Percentiles rank a stretch among this genome's conserved stretches.
phyloP scores from a whole-genome alignment of 2,113 vertebrate genomes.

The Megalops atlanticus region DNA sequence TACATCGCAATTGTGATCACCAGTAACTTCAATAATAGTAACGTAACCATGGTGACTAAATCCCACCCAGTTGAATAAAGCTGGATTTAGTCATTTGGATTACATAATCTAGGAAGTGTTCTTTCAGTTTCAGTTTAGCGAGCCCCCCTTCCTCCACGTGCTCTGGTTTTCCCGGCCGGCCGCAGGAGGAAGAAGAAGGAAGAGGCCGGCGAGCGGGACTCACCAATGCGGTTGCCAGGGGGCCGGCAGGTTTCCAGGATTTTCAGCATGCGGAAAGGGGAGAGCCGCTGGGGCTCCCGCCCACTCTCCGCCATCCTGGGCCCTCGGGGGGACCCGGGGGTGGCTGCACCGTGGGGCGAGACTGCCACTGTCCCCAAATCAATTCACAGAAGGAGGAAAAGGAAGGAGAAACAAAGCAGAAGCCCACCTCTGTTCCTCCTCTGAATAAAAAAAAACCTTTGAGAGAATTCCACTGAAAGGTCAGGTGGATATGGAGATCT shows the following conservation, averaged over 20 bases:
- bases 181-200: neutral
- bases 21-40: neutral
- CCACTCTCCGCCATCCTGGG: constrained; percentile 47
- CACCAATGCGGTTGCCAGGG: constrained; percentile 66
- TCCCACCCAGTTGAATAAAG: too few relatives aligned
- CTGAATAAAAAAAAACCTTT: neutral
- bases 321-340: neutral
- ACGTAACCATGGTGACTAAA: neutral
- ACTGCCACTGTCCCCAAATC: neutral
- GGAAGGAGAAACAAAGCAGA: neutral
- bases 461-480: neutral
- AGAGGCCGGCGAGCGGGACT: constrained; percentile 43
- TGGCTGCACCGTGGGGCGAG: neutral
- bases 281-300: constrained; percentile 58
- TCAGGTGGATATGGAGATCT: neutral
- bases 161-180: neutral
- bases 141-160: neutral
- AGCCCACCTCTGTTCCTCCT: neutral
- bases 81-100: neutral
- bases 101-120: neutral
- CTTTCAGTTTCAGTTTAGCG: neutral
- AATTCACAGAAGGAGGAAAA: too few relatives aligned
- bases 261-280: constrained; percentile 71
- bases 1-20: too few relatives aligned
- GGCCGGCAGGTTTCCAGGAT: constrained; percentile 67